A percentile compares a stretch with the other conserved stretches of the same genome.
These are phyloP conservation scores for Nasonia vitripennis DNA, from an alignment of 1,140 invertebrate species.

Conservation along the genomic window DNA sequence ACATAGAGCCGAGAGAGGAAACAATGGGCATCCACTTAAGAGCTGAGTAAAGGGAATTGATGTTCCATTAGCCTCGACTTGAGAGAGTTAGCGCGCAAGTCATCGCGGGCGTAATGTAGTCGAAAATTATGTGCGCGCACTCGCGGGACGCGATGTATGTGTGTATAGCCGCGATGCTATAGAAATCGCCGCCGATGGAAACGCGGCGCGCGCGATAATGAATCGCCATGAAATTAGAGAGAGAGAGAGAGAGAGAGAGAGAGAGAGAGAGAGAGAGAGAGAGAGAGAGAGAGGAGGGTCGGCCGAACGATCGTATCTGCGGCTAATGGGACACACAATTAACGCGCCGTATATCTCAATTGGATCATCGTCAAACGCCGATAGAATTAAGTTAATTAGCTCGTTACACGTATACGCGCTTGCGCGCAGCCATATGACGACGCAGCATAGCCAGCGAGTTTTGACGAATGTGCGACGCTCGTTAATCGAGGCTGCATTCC, in stretches of 20 bases:
- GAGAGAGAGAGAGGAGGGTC: background rate
- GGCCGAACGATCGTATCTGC: constrained; percentile 62
- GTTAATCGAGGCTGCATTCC: constrained; percentile 56
- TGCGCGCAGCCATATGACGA: constrained; percentile 52
- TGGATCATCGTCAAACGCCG: constrained; percentile 65
- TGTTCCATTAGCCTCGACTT: background rate
- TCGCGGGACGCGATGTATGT: too few species aligned
- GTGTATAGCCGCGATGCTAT: background rate
- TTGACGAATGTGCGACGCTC: constrained; percentile 48
- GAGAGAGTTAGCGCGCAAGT: background rate
- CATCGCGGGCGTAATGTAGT: background rate
- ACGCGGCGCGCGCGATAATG: constrained; percentile 56
- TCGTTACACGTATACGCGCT: constrained; percentile 56
- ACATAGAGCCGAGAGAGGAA: background rate
- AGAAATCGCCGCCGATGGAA: constrained; percentile 54
- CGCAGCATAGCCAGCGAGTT: constrained; percentile 22
- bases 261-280: background rate
- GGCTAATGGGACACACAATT: constrained; percentile 67
- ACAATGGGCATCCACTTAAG: background rate
- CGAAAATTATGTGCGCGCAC: background rate
- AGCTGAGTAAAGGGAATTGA: background rate
- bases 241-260: background rate
- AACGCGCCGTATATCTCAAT: constrained; percentile 66
- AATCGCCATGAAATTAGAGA: constrained; percentile 58
- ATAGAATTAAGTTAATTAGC: constrained; percentile 71